Base-by-base conservation (phyloP, 2,113 vertebrate species). In the Colaptes auratus region DNA sequence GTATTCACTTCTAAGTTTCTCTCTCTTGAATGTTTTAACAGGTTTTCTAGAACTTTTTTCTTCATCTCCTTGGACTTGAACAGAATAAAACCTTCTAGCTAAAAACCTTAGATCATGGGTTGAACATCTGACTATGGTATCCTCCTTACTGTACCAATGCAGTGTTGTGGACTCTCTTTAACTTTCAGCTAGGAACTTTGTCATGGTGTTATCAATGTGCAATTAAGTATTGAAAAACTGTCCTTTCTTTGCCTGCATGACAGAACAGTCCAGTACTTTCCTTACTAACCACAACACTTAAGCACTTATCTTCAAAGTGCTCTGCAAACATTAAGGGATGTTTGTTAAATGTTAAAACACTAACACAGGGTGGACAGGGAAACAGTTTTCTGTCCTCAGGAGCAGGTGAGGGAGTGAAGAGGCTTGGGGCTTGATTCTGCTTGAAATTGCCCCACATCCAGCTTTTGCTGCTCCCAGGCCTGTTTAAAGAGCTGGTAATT, bases 121-220 rank as follows among this genome's bases (percentile, higher is more conserved):
- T 44, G 44, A 82, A 5, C 31, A 53, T 6, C 17, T 42, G n/a
- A 10, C 20, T 9, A 9, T 59, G 21, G 55, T 80, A 33, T 58
- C 7, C 5, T 79, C 28, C 21, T 52, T 20, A 56, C 36, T n/a
- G 5, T 56, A 52, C 12, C 9, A 27, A 2, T 60, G 15, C 11
- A 52, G 10, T 30, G 56, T 3, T 20, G 14, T 14, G 64, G 25
- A 10, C 5, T 82, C 0, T 71, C 33, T 74, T 66, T 64, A 19
- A 36, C 15, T 71, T 72, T 50, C 3, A 3, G 9, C 6, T 53
- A 56, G 7, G 15, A 55, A 31, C 16, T 75, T 82, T 33, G 35
- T 7, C 0, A 7, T 2, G 6, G 6, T 48, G 18, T 15, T 72
- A 31, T 48, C 11, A 56, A 60, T 0, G 0, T 33, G 56, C 6